These are phyloP conservation scores for Porites evermanni DNA, from an alignment of 92 coral and sea anemone species.

Conservation along the genomic window DNA sequence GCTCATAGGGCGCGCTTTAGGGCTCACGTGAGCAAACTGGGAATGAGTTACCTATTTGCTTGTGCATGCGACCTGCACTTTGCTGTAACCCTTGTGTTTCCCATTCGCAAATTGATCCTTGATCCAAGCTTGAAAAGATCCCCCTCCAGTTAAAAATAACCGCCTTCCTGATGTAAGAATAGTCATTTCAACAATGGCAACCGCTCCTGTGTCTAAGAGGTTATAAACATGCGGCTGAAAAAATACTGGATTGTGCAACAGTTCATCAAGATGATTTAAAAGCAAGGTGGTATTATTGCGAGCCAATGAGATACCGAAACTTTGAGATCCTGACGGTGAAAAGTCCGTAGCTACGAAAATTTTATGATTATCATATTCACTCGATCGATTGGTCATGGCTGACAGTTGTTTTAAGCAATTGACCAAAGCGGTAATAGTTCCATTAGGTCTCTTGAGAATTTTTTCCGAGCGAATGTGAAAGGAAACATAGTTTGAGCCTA, in stretches of 20 bases:
- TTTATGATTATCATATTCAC: neutral
- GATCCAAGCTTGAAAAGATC: neutral
- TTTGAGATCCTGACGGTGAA: neutral
- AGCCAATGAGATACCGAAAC: neutral
- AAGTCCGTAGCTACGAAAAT: neutral
- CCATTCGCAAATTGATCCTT: neutral
- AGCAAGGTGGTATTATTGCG: neutral
- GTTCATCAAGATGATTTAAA: neutral
- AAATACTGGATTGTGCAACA: neutral
- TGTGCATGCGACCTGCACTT: neutral
- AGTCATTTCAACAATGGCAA: neutral
- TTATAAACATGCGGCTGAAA: neutral
- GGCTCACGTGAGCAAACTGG: no score
- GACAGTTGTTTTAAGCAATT: neutral
- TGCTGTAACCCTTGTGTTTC: neutral
- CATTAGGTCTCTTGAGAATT: neutral
- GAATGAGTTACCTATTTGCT: neutral
- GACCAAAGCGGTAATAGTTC: neutral
- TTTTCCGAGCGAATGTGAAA: constrained; percentile 4
- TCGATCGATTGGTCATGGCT: neutral
- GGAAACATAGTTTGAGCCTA: neutral
- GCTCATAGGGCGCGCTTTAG: no score
- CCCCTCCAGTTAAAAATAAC: neutral
- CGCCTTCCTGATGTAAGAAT: neutral
- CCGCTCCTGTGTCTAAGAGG: neutral